These are phyloP conservation scores for Entomobrya multifasciata DNA, from an alignment of 2,888 invertebrate genomes.

Conservation along the genomic window DNA sequence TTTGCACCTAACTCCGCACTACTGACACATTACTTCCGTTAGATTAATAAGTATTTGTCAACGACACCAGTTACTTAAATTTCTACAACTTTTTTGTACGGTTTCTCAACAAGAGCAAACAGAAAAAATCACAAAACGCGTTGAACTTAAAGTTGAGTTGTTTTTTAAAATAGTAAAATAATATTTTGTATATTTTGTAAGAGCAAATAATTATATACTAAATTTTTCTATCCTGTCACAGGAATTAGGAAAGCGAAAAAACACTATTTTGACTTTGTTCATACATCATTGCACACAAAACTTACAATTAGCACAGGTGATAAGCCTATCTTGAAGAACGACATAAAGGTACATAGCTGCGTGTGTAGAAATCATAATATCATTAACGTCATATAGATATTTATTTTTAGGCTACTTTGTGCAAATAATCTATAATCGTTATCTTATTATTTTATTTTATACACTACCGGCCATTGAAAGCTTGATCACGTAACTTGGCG, in stretches of 20 bases:
- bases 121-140: constrained; percentile 47
- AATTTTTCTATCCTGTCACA: background rate
- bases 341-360: constrained; percentile 22
- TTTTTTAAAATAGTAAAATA: constrained; percentile 15
- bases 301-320: background rate
- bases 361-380: background rate
- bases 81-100: constrained; percentile 45
- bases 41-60: background rate
- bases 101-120: constrained; percentile 35
- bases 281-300: background rate
- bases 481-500: background rate
- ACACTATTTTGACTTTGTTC: background rate
- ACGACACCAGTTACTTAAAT: background rate
- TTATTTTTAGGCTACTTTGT: background rate
- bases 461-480: background rate
- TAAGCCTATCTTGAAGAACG: constrained; percentile 2
- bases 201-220: background rate
- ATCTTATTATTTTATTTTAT: background rate
- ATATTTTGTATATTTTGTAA: constrained; percentile 14
- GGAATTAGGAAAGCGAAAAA: background rate
- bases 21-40: background rate
- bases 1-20: background rate
- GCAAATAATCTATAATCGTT: background rate
- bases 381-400: background rate
- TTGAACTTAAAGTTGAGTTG: constrained; percentile 38